Percentiles rank a stretch among this genome's conserved stretches.
Evolutionary conservation across 2,113 vertebrate genomes (phyloP).

Genomic region (Oryzias curvinotus): DNA sequence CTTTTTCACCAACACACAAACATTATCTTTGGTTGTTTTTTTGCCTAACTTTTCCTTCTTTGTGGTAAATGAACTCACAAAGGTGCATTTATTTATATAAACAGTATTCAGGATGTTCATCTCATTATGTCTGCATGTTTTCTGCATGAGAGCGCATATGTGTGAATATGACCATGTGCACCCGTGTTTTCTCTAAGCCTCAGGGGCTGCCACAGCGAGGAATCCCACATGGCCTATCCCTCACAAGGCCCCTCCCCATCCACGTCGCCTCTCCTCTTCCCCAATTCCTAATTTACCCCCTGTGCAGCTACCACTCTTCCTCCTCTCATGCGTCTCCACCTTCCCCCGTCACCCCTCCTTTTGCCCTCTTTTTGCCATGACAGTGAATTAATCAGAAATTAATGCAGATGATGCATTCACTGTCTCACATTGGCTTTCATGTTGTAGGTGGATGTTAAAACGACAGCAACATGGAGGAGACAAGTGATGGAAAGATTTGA

Average conservation of each 20-base stretch:
- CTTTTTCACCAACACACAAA: neutral
- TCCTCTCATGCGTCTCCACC: constrained; percentile 2
- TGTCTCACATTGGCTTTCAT: constrained; percentile 59
- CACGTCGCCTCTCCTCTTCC: neutral
- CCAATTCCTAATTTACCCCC: neutral
- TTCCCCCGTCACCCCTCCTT: constrained; percentile 43
- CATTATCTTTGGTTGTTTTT: neutral
- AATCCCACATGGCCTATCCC: constrained; percentile 42
- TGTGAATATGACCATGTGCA: constrained; percentile 49
- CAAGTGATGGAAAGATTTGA: constrained; percentile 53
- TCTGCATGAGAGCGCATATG: constrained; percentile 62
- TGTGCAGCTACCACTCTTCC: constrained; percentile 22
- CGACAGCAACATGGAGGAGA: constrained; percentile 45
- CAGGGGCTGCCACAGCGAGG: constrained; percentile 28
- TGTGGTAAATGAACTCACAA: too few species aligned
- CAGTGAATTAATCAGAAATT: constrained; percentile 68
- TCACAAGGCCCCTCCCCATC: constrained; percentile 4
- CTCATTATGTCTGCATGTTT: constrained; percentile 55
- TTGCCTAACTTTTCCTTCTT: too few species aligned
- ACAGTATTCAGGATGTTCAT: constrained; percentile 47
- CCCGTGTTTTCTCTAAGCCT: constrained; percentile 43
- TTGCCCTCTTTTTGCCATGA: constrained; percentile 69
- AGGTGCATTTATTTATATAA: constrained; percentile 25
- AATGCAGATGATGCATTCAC: constrained; percentile 68
- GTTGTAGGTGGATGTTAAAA: constrained; percentile 42